These are phyloP conservation scores for Zeuzera pyrina DNA, from an alignment of 2,888 invertebrate genomes.

Conservation along the genomic window DNA sequence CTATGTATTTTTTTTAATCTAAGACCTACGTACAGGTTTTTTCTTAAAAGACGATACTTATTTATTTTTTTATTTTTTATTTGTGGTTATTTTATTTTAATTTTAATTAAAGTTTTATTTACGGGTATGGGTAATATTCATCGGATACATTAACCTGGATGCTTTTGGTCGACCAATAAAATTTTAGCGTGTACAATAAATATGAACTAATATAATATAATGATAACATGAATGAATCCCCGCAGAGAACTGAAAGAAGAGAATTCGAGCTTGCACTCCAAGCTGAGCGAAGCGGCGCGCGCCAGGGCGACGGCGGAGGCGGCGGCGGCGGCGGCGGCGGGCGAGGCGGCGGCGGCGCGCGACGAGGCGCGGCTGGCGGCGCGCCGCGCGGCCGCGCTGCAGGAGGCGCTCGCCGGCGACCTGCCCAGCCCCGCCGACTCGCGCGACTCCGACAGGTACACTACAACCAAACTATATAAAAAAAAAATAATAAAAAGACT, in stretches of 20 bases:
- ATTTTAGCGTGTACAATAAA: too few relatives aligned
- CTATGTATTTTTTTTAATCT: too few relatives aligned
- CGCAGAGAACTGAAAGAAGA: conserved; percentile 86
- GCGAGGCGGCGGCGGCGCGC: conserved; percentile 79
- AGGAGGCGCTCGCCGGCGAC: conserved; percentile 93
- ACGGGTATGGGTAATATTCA: too few relatives aligned
- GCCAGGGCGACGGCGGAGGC: conserved; percentile 85
- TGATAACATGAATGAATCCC: neutral
- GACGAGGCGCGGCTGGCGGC: conserved; percentile 91
- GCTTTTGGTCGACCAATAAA: too few relatives aligned
- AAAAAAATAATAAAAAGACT: too few relatives aligned
- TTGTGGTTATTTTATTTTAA: too few relatives aligned
- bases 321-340: conserved; percentile 78
- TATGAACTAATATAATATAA: neutral
- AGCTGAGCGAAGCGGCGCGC: conserved; percentile 82
- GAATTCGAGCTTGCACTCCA: conserved; percentile 77
- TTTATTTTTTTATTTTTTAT: too few relatives aligned
- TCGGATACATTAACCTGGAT: too few relatives aligned
- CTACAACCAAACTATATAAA: too few relatives aligned
- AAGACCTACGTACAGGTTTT: too few relatives aligned
- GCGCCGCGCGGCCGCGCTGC: conserved; percentile 91
- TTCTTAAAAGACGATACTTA: too few relatives aligned
- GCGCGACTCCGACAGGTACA: conserved; percentile 72
- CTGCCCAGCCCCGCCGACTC: conserved; percentile 79
- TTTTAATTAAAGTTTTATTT: too few relatives aligned